Conservation (phyloP, 2,888 invertebrate species). For the Mythimna pallens region DNA sequence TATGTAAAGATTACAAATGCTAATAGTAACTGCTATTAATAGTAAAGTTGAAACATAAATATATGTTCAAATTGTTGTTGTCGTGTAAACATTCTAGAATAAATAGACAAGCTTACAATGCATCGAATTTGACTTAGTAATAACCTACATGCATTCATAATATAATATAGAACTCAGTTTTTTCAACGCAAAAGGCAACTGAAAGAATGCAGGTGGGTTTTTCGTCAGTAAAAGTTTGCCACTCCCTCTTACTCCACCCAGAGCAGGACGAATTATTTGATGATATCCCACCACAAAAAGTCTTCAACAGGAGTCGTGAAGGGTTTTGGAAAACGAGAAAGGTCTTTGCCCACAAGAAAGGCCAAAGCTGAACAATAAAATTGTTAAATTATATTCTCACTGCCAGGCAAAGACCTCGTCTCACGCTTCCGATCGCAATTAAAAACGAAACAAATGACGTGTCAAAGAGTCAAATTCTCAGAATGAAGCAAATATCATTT, state of each 20-base stretch:
- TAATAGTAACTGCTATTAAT: slow-evolving; percentile 28
- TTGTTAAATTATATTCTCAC: slow-evolving; percentile 9
- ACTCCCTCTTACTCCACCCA: no score
- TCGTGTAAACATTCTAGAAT: slow-evolving; percentile 19
- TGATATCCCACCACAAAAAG: no score
- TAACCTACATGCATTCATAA: not conserved
- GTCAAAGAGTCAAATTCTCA: slow-evolving; percentile 8
- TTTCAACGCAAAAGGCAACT: no score
- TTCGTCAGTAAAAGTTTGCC: no score
- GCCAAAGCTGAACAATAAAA: slow-evolving; percentile 17
- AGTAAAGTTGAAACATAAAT: slow-evolving; percentile 15
- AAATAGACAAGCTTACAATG: slow-evolving; percentile 14
- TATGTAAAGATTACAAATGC: slow-evolving; percentile 32
- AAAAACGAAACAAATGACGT: slow-evolving; percentile 12
- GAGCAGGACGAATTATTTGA: no score
- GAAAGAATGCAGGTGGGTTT: no score
- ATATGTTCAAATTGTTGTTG: slow-evolving; percentile 4
- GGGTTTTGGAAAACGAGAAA: slow-evolving; percentile 1
- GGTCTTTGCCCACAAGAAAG: not conserved
- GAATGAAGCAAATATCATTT: slow-evolving; percentile 21
- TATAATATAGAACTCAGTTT: not conserved
- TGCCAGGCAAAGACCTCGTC: not conserved
- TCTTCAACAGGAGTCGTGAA: not conserved
- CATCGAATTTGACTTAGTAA: slow-evolving; percentile 7
- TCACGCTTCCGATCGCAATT: slow-evolving; percentile 3